Evolutionary conservation across 1,140 invertebrate species (phyloP).

Genomic region (Bombus waltoni): DNA sequence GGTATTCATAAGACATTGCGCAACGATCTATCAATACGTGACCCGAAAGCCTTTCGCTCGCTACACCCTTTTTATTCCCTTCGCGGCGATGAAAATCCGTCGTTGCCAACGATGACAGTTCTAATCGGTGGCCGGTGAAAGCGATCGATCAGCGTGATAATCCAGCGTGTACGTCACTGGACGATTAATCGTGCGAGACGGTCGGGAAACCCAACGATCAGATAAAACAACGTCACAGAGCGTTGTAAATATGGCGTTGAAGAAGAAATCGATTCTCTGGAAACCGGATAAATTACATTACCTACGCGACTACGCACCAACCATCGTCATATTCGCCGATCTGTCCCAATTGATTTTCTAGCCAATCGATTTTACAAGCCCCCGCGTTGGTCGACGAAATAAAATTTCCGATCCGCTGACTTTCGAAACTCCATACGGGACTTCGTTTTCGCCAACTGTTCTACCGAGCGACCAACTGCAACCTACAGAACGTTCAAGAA

Average conservation of each 20-base stretch:
- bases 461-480: background rate
- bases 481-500: too few relatives aligned
- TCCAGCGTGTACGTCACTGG: slow-evolving; percentile 28
- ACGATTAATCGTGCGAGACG: slow-evolving; percentile 48
- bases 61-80: background rate
- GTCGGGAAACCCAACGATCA: slow-evolving; percentile 29
- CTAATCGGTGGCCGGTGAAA: slow-evolving; percentile 39
- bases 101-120: slow-evolving; percentile 3
- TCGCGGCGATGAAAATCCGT: slow-evolving; percentile 6
- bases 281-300: background rate
- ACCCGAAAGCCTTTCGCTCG: background rate
- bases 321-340: too few relatives aligned
- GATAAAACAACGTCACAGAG: slow-evolving; percentile 38
- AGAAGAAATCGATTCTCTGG: slow-evolving; percentile 31
- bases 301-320: background rate
- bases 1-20: background rate
- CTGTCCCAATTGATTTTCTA: background rate
- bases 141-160: slow-evolving; percentile 55
- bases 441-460: background rate
- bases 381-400: background rate
- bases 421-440: background rate
- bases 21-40: background rate
- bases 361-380: background rate
- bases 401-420: background rate
- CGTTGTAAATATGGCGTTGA: slow-evolving; percentile 40